phyloP scores from a whole-genome alignment of 2,797 vertebrate genomes.

The Microchirus variegatus region DNA sequence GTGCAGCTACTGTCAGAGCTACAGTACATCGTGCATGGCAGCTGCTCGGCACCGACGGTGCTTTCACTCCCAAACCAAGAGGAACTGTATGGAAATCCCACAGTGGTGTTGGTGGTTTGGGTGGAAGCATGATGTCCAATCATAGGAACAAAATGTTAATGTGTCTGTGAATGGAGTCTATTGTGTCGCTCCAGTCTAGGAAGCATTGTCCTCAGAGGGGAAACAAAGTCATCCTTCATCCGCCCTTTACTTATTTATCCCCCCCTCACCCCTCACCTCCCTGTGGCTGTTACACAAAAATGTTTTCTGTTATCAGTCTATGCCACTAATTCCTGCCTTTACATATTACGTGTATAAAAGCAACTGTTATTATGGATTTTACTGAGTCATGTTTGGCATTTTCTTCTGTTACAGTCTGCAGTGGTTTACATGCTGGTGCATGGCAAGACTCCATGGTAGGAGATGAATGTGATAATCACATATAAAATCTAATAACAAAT shows the following conservation, averaged over 20 bases:
- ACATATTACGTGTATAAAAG: background rate
- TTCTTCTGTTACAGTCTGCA: no score
- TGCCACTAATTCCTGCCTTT: constrained; percentile 8
- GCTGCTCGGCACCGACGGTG: background rate
- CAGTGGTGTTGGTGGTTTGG: constrained; percentile 33
- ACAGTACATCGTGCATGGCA: background rate
- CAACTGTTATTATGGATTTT: no score
- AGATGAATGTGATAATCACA: no score
- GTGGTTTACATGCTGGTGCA: no score
- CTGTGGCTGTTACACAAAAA: constrained; percentile 12
- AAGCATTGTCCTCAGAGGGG: constrained; percentile 58
- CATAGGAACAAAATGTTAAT: constrained; percentile 54
- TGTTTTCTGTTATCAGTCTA: constrained; percentile 21
- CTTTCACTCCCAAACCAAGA: constrained; percentile 9
- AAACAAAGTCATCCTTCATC: constrained; percentile 56
- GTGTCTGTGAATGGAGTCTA: constrained; percentile 61
- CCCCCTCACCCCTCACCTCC: constrained; percentile 1
- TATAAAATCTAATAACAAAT: no score
- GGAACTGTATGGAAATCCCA: constrained; percentile 26
- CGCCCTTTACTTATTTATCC: constrained; percentile 11
- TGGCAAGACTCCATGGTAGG: no score
- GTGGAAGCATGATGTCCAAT: constrained; percentile 53
- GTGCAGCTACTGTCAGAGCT: background rate
- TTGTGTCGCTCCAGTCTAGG: constrained; percentile 58
- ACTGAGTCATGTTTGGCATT: no score